Percentiles rank a stretch among this genome's conserved stretches.
phyloP scores from a whole-genome alignment of 2,113 vertebrate species.

The Otis tarda region DNA sequence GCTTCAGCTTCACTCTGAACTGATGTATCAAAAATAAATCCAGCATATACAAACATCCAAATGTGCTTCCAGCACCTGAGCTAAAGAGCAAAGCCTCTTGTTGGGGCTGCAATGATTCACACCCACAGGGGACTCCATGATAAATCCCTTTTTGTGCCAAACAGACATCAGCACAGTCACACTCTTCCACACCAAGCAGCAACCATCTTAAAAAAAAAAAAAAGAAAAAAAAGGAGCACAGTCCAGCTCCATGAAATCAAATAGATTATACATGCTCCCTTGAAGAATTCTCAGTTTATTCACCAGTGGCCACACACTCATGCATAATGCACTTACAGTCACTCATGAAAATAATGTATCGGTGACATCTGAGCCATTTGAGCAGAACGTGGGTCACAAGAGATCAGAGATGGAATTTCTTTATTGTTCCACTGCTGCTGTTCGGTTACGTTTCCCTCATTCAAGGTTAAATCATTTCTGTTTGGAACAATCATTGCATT shows the following conservation, averaged over 20 bases:
- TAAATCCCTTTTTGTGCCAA: background rate
- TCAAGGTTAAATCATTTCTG: conserved; percentile 57
- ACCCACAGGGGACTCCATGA: background rate
- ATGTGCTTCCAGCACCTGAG: background rate
- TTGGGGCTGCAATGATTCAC: background rate
- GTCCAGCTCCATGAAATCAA: background rate
- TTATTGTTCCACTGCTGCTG: conserved; percentile 14
- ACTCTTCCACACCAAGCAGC: background rate
- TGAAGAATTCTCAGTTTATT: background rate
- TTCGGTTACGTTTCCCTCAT: conserved; percentile 3
- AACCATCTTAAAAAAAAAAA: background rate
- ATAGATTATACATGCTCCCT: background rate
- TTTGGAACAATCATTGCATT: conserved; percentile 13
- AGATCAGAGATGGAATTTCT: conserved; percentile 33
- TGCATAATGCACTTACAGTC: conserved; percentile 37
- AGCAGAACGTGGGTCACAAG: conserved; percentile 5
- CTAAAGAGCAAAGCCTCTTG: background rate
- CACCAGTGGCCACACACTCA: background rate
- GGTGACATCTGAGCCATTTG: conserved; percentile 1
- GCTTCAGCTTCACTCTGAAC: background rate
- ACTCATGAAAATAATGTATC: background rate
- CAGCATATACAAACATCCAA: background rate
- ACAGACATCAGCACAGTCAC: background rate
- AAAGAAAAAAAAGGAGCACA: background rate
- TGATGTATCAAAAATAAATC: background rate